phyloP scores from a whole-genome alignment of 2,888 invertebrate species.

The Microplitis deprimator region DNA sequence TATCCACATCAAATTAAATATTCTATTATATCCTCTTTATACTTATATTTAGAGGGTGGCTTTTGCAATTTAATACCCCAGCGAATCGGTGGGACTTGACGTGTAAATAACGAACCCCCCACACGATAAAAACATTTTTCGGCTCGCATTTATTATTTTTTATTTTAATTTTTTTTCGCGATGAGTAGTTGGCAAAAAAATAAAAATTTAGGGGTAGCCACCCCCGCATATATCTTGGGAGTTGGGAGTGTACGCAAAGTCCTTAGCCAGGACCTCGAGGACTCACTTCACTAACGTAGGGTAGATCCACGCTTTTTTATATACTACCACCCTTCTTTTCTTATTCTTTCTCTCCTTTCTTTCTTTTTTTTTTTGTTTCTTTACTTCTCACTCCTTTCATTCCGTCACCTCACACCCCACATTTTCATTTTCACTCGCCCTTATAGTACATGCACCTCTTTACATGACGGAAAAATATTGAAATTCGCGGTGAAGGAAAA shows the following conservation, averaged over 20 bases:
- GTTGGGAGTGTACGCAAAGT: slow-evolving; percentile 41
- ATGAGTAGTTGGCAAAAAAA: slow-evolving; percentile 13
- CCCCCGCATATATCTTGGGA: not conserved
- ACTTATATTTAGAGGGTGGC: not conserved
- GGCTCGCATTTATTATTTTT: slow-evolving; percentile 6
- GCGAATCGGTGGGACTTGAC: not conserved
- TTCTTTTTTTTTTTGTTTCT: slow-evolving; percentile 9
- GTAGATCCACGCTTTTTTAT: slow-evolving; percentile 14
- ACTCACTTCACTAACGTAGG: slow-evolving; percentile 40
- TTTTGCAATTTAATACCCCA: not conserved
- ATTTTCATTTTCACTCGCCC: not conserved
- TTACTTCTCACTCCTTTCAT: slow-evolving; percentile 35
- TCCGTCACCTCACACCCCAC: slow-evolving; percentile 33
- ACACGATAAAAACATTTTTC: not conserved
- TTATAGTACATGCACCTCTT: slow-evolving; percentile 29
- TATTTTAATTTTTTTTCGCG: slow-evolving; percentile 5
- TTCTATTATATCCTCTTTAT: not conserved
- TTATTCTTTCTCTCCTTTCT: not conserved
- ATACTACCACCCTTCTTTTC: slow-evolving; percentile 36
- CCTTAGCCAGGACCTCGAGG: slow-evolving; percentile 40
- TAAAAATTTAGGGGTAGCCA: slow-evolving; percentile 32
- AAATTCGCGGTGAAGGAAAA: slow-evolving; percentile 45
- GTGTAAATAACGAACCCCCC: slow-evolving; percentile 2
- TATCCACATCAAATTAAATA: not conserved
- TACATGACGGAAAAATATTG: slow-evolving; percentile 50